Conservation (phyloP, 2,888 invertebrate species). For the Lycaena phlaeas region DNA sequence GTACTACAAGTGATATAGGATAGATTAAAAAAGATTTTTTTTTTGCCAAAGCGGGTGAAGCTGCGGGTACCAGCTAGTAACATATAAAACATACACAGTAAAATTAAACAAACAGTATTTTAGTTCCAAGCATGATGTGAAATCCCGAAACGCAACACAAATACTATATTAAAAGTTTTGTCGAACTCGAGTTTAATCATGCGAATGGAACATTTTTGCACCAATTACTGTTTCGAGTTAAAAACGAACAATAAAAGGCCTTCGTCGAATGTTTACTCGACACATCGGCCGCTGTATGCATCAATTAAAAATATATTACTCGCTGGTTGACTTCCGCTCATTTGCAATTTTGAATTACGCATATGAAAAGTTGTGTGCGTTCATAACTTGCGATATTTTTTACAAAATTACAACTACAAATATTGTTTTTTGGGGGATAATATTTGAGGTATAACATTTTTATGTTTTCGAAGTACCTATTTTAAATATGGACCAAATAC, state of each 20-base stretch:
- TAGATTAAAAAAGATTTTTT: too few species aligned
- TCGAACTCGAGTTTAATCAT: slow-evolving; percentile 44
- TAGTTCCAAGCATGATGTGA: too few species aligned
- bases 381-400: not conserved
- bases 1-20: too few species aligned
- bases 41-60: too few species aligned
- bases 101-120: too few species aligned
- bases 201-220: slow-evolving; percentile 61
- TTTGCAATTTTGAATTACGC: slow-evolving; percentile 26
- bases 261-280: slow-evolving; percentile 60
- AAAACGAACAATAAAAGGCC: slow-evolving; percentile 54
- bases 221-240: slow-evolving; percentile 60
- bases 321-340: slow-evolving; percentile 43
- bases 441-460: too few species aligned
- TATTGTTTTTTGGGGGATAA: too few species aligned
- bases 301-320: slow-evolving; percentile 69
- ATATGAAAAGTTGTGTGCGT: slow-evolving; percentile 7
- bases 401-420: too few species aligned
- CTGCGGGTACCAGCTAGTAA: too few species aligned
- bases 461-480: too few species aligned
- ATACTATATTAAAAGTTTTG: slow-evolving; percentile 5
- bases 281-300: slow-evolving; percentile 54
- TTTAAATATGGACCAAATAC: too few species aligned
- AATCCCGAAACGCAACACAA: not conserved
- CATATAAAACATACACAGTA: too few species aligned